phyloP scores from a whole-genome alignment of 2,797 vertebrate species.

The Otus scops region DNA sequence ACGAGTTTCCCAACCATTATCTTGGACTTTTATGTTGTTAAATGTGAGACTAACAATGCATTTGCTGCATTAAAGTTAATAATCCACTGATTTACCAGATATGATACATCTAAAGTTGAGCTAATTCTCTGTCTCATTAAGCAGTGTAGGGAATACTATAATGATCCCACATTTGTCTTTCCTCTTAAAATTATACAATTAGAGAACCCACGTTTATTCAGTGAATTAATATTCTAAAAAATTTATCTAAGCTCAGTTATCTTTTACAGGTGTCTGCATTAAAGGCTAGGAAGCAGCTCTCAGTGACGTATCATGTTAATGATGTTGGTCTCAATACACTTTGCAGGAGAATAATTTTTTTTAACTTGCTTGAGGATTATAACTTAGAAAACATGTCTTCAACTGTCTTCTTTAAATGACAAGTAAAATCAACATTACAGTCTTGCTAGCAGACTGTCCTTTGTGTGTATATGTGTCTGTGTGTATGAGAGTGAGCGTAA shows the following conservation, averaged over 20 bases:
- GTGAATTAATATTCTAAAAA: conserved; percentile 10
- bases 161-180: conserved; percentile 18
- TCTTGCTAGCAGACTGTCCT: neutral
- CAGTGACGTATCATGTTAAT: neutral
- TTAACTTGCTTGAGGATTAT: neutral
- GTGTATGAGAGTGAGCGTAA: neutral
- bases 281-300: neutral
- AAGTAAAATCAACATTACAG: neutral
- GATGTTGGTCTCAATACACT: neutral
- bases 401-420: neutral
- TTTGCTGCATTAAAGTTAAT: conserved; percentile 61
- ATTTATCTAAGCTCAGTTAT: neutral
- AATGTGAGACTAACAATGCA: neutral
- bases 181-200: neutral
- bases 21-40: neutral
- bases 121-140: conserved; percentile 65
- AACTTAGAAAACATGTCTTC: neutral
- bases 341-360: neutral
- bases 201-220: neutral
- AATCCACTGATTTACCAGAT: conserved; percentile 42
- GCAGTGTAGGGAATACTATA: neutral
- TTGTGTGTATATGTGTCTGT: accelerated
- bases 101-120: conserved; percentile 26
- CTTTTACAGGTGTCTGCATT: neutral
- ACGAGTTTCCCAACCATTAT: neutral